These are phyloP conservation scores for Fratercula arctica DNA, from an alignment of 2,797 vertebrate genomes.

Conservation along the genomic window DNA sequence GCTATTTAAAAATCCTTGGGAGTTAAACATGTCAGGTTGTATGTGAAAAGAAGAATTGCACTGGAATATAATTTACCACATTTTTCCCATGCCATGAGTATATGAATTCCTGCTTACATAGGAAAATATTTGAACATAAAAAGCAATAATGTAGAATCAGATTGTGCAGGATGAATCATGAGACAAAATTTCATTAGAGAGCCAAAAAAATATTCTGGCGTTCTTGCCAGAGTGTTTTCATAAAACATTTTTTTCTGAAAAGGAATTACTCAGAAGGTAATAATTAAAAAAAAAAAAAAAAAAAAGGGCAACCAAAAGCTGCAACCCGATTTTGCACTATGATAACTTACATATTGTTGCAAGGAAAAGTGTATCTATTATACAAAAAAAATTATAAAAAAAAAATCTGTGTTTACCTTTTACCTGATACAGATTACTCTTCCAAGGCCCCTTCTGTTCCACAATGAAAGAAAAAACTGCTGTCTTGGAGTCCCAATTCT, in stretches of 20 bases:
- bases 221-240: conserved; percentile 55
- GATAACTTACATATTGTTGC: not conserved
- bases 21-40: conserved; percentile 44
- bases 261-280: conserved; percentile 28
- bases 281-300: not conserved
- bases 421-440: not conserved
- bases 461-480: not conserved
- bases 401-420: not conserved
- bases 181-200: conserved; percentile 48
- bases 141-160: conserved; percentile 59
- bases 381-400: not conserved
- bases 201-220: conserved; percentile 40
- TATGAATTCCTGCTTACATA: conserved; percentile 64
- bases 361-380: not conserved
- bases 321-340: not conserved
- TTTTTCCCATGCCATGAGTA: conserved; percentile 53
- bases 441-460: not conserved
- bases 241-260: conserved; percentile 48
- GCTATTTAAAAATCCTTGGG: conserved; percentile 48
- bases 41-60: conserved; percentile 21
- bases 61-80: conserved; percentile 51
- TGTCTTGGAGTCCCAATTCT: not conserved
- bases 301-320: not conserved
- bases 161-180: conserved; percentile 54
- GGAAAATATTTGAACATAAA: conserved; percentile 67